Evolutionary conservation across 2,888 invertebrate genomes (phyloP).

Genomic region (Melikaiella ostensackeni): DNA sequence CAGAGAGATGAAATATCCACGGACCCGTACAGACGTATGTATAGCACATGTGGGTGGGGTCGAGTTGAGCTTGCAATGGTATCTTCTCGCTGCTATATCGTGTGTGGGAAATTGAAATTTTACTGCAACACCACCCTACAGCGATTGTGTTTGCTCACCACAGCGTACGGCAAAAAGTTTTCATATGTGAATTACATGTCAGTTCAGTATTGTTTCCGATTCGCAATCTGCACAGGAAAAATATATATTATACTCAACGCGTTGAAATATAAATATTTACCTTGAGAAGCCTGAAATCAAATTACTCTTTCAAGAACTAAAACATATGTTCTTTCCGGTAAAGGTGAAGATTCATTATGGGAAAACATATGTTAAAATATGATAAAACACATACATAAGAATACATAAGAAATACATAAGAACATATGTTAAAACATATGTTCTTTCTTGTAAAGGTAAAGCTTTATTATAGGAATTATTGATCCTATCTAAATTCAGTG

Average conservation of each 20-base stretch:
- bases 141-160: constrained; percentile 22
- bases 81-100: background rate
- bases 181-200: constrained; percentile 37
- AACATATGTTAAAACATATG: too few species aligned
- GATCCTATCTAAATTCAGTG: too few species aligned
- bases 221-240: constrained; percentile 21
- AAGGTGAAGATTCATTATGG: background rate
- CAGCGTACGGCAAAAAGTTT: constrained; percentile 14
- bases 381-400: too few species aligned
- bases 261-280: constrained; percentile 10
- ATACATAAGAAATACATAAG: too few species aligned
- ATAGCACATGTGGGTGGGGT: background rate
- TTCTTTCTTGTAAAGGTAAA: too few species aligned
- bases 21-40: background rate
- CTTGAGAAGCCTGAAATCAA: background rate
- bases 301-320: background rate
- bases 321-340: background rate
- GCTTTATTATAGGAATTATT: too few species aligned
- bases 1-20: background rate
- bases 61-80: constrained; percentile 10
- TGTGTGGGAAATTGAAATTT: constrained; percentile 31
- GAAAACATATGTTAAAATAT: too few species aligned
- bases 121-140: constrained; percentile 24
- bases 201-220: constrained; percentile 20
- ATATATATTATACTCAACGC: background rate